Evolutionary conservation across 2,797 vertebrate species (phyloP).

Genomic region (Sebastiscus albofasciatus): DNA sequence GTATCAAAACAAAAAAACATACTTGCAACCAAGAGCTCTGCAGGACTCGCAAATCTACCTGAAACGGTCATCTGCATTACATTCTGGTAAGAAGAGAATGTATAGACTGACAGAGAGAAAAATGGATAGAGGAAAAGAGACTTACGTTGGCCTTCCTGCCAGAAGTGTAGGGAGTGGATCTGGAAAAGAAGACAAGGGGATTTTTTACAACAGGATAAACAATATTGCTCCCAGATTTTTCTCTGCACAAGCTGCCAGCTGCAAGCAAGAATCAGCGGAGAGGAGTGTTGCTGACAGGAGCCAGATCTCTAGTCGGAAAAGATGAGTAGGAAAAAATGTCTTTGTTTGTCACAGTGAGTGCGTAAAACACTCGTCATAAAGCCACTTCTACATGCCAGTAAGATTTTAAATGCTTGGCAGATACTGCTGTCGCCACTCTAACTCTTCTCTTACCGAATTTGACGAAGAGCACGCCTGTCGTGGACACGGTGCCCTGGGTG

Average conservation of each 20-base stretch:
- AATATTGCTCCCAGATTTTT: constrained; percentile 73
- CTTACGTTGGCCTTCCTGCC: constrained; percentile 92
- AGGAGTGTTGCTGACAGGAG: constrained; percentile 23
- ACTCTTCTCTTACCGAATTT: constrained; percentile 90
- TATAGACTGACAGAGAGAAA: constrained; percentile 27
- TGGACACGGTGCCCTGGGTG: constrained; percentile 89
- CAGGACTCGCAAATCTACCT: not conserved
- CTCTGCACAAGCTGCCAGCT: constrained; percentile 54
- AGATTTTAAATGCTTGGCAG: not conserved
- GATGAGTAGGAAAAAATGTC: not conserved
- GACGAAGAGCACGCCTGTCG: constrained; percentile 95
- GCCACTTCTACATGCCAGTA: not conserved
- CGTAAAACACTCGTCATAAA: not conserved
- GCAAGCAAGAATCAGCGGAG: constrained; percentile 37
- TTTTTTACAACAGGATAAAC: constrained; percentile 71
- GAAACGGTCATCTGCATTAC: not conserved
- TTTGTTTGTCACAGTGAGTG: constrained; percentile 10
- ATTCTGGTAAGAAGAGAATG: not conserved
- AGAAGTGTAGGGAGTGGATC: constrained; percentile 93
- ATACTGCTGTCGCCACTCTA: not conserved
- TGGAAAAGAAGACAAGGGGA: constrained; percentile 79
- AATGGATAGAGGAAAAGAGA: constrained; percentile 68
- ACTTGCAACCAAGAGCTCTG: not conserved
- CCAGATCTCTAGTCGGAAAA: constrained; percentile 31
- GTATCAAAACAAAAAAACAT: not conserved